Base-by-base conservation (phyloP, 2,888 invertebrate genomes). In the Scelioninae gen. 2 region DNA sequence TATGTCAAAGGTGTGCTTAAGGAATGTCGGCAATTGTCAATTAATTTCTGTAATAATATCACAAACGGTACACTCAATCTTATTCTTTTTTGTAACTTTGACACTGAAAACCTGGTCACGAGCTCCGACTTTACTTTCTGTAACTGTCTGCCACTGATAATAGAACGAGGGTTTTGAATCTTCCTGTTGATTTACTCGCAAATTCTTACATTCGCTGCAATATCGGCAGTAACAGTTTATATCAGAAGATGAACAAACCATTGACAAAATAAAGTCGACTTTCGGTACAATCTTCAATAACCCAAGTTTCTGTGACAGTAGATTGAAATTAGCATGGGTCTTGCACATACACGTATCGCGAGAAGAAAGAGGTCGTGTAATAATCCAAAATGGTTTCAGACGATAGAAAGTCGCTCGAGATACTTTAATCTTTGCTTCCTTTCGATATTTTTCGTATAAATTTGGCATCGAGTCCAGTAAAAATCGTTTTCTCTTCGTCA, bases 141-240 rank as follows among this genome's bases (percentile, higher is more conserved):
- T 37, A 22, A 22, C 18, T 15, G 60, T 65, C n/a, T 58, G 39
- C 71, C 64, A 71, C 22, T 65, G 48, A 52, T 41, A 43, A 60
- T 63, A 63, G 35, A 37, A 63, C 19, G 43, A 55, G 25, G 25
- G 41, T 33, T 16, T 13, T 50, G 63, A 25, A 35, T 48, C 50
- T 33, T 64, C 43, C 35, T 15, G 43, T n/a, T n/a, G n/a, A n/a
- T n/a, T n/a, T 16, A 19, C 11, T 18, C 18, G 10, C n/a, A n/a
- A n/a, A n/a, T n/a, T n/a, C n/a, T n/a, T n/a, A 25, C 65, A 72
- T 31, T 65, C 72, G 39, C 65, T 37, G 48, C 67, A 60, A n/a
- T n/a, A n/a, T n/a, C n/a, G n/a, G n/a, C n/a, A n/a, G n/a, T n/a
- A n/a, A n/a, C n/a, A n/a, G n/a, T n/a, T n/a, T n/a, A n/a, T n/a